These are phyloP conservation scores for Rhizoglyphus robini DNA, from an alignment of 1,140 invertebrate genomes.

Conservation along the genomic window DNA sequence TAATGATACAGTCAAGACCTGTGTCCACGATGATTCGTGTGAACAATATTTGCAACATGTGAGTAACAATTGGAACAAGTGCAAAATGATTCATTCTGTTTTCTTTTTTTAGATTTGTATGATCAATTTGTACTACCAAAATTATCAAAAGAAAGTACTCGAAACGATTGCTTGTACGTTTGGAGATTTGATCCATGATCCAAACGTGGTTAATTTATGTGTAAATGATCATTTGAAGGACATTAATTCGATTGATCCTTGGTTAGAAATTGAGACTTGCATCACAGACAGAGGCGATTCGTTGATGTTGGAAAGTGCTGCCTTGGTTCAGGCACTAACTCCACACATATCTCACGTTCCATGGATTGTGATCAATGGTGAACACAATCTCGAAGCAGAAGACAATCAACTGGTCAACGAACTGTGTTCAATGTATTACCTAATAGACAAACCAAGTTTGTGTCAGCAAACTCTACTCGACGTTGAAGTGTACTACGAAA, in stretches of 20 bases:
- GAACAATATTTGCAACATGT: background rate
- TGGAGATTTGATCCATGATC: background rate
- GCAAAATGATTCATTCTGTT: background rate
- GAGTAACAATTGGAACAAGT: background rate
- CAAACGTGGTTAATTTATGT: background rate
- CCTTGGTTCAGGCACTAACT: background rate
- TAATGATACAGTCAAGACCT: background rate
- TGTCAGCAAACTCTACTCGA: background rate
- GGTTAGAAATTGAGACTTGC: background rate
- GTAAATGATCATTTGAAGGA: background rate
- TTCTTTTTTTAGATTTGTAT: background rate
- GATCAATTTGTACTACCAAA: background rate
- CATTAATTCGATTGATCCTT: background rate
- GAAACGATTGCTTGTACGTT: background rate
- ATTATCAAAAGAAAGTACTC: background rate
- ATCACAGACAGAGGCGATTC: background rate
- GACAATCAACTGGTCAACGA: slow-evolving; percentile 6
- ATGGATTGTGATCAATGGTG: slow-evolving; percentile 14
- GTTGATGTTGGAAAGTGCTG: background rate
- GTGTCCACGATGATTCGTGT: background rate
- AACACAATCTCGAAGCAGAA: slow-evolving; percentile 17
- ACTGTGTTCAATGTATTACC: slow-evolving; percentile 15
- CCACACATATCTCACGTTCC: slow-evolving; percentile 12
- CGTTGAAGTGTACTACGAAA: slow-evolving; percentile 8
- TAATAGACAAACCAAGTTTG: background rate